phyloP scores from a whole-genome alignment of 92 coral and sea anemone genomes.

The Metridium senile region DNA sequence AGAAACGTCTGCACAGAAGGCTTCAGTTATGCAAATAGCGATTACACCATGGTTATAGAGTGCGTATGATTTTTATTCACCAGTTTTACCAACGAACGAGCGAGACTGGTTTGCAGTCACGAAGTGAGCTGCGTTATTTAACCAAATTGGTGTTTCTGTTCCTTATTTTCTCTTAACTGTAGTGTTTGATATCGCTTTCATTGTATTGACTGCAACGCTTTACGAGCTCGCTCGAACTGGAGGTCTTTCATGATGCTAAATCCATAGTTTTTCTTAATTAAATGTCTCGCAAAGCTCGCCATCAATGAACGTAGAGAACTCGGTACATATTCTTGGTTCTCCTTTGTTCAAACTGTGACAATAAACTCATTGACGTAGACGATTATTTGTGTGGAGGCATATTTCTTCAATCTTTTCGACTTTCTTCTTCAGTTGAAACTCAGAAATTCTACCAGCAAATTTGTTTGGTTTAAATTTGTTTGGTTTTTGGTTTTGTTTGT shows the following conservation, averaged over 20 bases:
- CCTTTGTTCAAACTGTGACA: constrained; percentile 14
- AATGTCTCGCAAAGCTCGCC: constrained; percentile 27
- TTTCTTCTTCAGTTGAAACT: constrained; percentile 37
- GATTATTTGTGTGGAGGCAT: constrained; percentile 5
- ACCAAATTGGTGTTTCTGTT: constrained; percentile 27
- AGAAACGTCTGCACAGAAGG: no score
- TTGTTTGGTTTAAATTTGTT: no score
- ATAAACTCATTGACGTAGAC: constrained; percentile 20
- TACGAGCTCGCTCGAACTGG: constrained; percentile 14
- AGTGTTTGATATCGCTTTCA: constrained; percentile 26
- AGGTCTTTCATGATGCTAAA: constrained; percentile 24
- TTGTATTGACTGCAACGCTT: constrained; percentile 27
- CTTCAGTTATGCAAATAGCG: no score
- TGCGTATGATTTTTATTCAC: no score
- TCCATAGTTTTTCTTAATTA: constrained; percentile 18
- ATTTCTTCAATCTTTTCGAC: constrained; percentile 15
- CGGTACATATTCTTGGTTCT: constrained; percentile 7
- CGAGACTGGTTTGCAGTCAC: constrained; percentile 46
- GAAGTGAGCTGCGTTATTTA: constrained; percentile 37
- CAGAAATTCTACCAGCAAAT: constrained; percentile 32
- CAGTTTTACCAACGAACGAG: no score
- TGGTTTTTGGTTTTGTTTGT: constrained; percentile 23
- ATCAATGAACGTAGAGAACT: background rate
- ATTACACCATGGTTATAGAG: no score
- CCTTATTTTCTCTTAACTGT: constrained; percentile 31